Base-by-base conservation (phyloP, 2,888 invertebrate species). In the Dryobotodes eremita region DNA sequence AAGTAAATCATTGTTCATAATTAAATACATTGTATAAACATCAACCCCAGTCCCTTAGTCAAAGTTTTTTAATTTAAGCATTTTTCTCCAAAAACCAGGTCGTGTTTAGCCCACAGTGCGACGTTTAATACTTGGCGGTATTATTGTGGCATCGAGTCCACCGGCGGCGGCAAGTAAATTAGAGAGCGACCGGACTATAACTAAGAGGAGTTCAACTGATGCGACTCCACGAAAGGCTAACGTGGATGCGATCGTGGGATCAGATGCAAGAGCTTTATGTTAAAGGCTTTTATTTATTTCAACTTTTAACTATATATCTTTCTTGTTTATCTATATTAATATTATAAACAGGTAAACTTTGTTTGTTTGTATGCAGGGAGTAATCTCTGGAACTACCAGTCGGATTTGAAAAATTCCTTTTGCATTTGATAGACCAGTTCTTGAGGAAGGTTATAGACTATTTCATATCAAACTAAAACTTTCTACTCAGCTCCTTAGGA, bases 161-260 rank as follows among this genome's bases (percentile, higher is more conserved):
- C 89, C 85, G 89, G 92, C 92, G 93, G 94, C 93, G 93, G 90
- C 94, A 92, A 95, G 95, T 96, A 95, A 96, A 96, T 96, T 96
- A 96, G 95, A 96, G 95, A 95, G 93, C 94, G 93, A 94, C 95
- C 92, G 93, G 95, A 93, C 94, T 95, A 93, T 95, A 95, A 95
- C 95, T 95, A 95, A 95, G 95, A 95, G 92, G 89, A 93, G 94
- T 93, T 94, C 91, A 92, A 94, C 94, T 94, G 93, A 92, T 92
- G 93, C 93, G 89, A 90, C 87, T 89, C 87, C 79, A 79, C 71
- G 92, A 89, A 87, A 91, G 91, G 46, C 23, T 88, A 77, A 61
- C 82, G 80, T 83, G 91, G 95, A 94, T 84, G 89, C 23, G 86
- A 79, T 87, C 10, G 26, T n/a, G 68, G 48, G 59, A 61, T 68